phyloP scores from a whole-genome alignment of 2,113 vertebrate genomes.

The Cyanoramphus novaezelandiae region DNA sequence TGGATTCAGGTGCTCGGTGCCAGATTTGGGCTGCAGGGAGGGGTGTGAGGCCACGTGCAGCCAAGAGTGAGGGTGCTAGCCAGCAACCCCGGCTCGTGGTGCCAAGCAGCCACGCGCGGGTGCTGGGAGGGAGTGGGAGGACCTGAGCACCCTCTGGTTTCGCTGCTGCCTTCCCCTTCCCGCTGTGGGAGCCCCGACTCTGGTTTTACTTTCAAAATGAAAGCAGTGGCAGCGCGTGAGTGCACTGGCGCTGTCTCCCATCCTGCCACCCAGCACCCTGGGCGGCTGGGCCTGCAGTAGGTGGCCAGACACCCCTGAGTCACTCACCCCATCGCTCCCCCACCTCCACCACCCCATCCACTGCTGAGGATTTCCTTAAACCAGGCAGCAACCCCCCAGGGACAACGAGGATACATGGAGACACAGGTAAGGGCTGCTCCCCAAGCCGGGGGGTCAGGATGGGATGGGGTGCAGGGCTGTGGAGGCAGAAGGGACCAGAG shows the following conservation, averaged over 20 bases:
- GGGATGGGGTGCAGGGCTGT: not conserved
- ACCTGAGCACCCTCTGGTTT: not conserved
- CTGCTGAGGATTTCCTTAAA: not conserved
- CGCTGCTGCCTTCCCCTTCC: not conserved
- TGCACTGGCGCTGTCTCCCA: rapidly evolving
- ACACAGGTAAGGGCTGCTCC: not conserved
- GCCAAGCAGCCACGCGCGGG: not conserved
- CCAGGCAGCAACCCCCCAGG: not conserved
- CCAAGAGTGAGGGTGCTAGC: rapidly evolving
- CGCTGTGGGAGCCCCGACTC: not conserved
- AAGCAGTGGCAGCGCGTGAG: not conserved
- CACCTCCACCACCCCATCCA: not conserved
- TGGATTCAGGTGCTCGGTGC: not conserved
- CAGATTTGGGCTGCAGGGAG: not conserved
- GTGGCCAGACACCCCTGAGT: not conserved
- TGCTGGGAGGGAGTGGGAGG: not conserved
- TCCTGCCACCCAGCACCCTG: not conserved
- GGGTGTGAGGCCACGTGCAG: not conserved
- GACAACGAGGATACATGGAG: rapidly evolving
- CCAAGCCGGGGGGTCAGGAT: rapidly evolving
- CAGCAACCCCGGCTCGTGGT: not conserved
- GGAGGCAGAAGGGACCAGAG: rapidly evolving
- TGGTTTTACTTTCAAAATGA: not conserved
- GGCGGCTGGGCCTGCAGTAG: not conserved
- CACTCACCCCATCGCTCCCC: not conserved